Conservation (phyloP, 2,888 invertebrate species). For the Drosophila anomelani region DNA sequence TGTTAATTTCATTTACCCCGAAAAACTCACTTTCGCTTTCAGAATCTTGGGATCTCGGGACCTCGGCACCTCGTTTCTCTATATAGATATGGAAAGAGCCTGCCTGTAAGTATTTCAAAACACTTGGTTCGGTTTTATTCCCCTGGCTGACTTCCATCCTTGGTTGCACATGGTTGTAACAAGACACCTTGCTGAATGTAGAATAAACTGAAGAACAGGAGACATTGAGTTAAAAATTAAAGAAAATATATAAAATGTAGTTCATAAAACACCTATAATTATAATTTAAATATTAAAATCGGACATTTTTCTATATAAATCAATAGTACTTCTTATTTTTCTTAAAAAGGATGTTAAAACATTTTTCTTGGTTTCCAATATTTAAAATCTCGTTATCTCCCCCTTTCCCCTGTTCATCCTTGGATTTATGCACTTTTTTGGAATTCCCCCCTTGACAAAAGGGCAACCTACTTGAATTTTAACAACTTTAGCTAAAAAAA, state of each 20-base stretch:
- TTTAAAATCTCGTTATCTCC: no score
- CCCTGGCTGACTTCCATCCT: slow-evolving; percentile 1
- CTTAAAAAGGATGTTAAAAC: no score
- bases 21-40: slow-evolving; percentile 75
- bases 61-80: slow-evolving; percentile 5
- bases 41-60: slow-evolving; percentile 7
- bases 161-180: slow-evolving; percentile 60
- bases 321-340: no score
- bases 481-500: slow-evolving; percentile 5
- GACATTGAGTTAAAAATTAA: background rate
- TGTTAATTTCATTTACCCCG: slow-evolving; percentile 79
- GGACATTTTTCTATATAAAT: background rate
- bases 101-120: background rate
- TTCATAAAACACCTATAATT: background rate
- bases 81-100: background rate
- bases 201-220: background rate
- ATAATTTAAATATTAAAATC: background rate
- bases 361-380: background rate
- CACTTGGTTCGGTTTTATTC: slow-evolving; percentile 9
- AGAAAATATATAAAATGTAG: background rate
- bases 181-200: slow-evolving; percentile 61
- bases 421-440: slow-evolving; percentile 12
- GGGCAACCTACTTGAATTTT: slow-evolving; percentile 48
- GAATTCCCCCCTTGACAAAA: slow-evolving; percentile 42
- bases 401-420: background rate